Base-by-base conservation (phyloP, 2,888 invertebrate genomes). In the Geophilus truncorum region DNA sequence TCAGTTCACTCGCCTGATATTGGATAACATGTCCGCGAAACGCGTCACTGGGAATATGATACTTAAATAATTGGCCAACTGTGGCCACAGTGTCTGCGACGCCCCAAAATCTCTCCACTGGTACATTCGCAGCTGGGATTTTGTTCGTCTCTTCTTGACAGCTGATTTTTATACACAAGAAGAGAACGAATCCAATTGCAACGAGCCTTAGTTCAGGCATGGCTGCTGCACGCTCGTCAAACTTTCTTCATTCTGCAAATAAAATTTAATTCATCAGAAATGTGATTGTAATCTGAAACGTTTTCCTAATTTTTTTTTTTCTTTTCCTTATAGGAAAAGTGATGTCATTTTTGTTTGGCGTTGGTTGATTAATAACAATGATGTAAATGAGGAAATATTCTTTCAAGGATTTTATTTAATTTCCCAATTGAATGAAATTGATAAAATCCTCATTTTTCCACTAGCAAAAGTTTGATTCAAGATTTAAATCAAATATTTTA, bases 21-120 rank as follows among this genome's bases (percentile, higher is more conserved):
- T 90, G 90, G 85, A 90, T 88, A 77, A 92, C 90, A 84, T 90
- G 89, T 82, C 92, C 92, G 80, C 90, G 89, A 87, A 93, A 92
- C 25, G 92, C 91, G 87, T 92, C 91, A 84, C 90, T 90, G 18
- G 93, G 93, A 84, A 94, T 90, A 84, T 90, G 90, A 87, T 92
- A 90, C 83, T 91, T 91, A 87, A 94, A 93, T 82, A 92, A 88
- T 85, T 91, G 91, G 76, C 94, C 94, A 23, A 91, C 91, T 82
- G 90, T 90, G 84, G 92, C 92, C 83, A 91, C 90, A 82, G 91
- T 89, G 85, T 92, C 92, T 80, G 91, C 90, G 82, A 92, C 86
- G 28, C 88, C 89, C 87, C 88, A 88, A 78, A 87, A 86, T 83
- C 87, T 87, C 83, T 85, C 85, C 57, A 87, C 84, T 23, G 25